Conservation (phyloP, 2,113 vertebrate genomes). For the Dicrurus megarhynchus region DNA sequence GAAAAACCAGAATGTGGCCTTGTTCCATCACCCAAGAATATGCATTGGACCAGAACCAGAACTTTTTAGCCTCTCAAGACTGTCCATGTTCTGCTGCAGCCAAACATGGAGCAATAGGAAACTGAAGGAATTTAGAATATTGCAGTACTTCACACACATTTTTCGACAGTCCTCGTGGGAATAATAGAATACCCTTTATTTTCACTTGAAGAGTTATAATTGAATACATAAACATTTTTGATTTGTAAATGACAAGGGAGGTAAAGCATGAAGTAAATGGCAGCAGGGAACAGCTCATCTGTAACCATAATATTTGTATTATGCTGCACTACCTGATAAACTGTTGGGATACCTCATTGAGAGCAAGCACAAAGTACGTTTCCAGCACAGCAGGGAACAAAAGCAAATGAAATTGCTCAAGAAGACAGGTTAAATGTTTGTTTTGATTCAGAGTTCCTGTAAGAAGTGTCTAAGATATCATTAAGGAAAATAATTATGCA, state of each 20-base stretch:
- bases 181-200: background rate
- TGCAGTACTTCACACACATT: background rate
- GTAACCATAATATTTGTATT: background rate
- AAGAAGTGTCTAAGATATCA: background rate
- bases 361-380: background rate
- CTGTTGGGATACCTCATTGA: background rate
- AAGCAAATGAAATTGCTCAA: background rate
- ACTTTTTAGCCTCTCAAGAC: background rate
- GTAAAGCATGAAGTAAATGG: background rate
- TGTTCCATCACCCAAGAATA: slow-evolving; percentile 17
- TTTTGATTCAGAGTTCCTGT: background rate
- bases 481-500: background rate
- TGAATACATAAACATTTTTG: background rate
- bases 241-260: background rate
- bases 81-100: background rate
- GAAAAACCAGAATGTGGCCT: slow-evolving; percentile 31
- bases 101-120: background rate
- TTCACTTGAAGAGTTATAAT: background rate
- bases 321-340: background rate
- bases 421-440: background rate
- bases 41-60: background rate
- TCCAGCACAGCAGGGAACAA: background rate
- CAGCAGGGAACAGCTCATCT: background rate
- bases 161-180: background rate
- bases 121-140: background rate